Conservation (phyloP, 2,113 vertebrate species). For the Poecile atricapillus region DNA sequence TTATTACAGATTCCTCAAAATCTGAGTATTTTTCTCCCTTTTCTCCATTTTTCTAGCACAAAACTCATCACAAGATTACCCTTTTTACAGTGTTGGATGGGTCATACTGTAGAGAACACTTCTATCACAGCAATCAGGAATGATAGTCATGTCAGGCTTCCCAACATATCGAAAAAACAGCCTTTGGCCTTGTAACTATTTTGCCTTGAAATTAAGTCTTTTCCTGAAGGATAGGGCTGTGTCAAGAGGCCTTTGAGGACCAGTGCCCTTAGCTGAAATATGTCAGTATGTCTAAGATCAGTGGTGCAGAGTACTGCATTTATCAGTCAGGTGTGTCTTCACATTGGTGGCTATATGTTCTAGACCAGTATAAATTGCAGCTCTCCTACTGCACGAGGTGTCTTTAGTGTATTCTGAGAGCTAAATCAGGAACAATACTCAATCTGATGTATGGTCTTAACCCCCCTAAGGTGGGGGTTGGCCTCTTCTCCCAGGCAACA, state of each 20-base stretch:
- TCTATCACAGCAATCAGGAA: background rate
- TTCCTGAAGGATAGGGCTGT: background rate
- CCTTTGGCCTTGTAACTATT: background rate
- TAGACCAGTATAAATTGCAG: background rate
- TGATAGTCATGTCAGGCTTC: fast-evolving
- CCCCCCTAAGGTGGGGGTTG: fast-evolving
- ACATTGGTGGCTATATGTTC: fast-evolving
- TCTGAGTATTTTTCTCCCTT: background rate
- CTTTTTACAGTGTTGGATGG: background rate
- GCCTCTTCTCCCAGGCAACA: background rate
- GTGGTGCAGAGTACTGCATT: background rate
- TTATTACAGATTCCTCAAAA: background rate
- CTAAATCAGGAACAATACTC: background rate
- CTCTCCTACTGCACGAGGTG: background rate
- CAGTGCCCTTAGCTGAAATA: background rate
- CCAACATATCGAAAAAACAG: background rate
- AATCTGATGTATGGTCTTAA: too few relatives aligned
- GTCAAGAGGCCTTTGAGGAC: fast-evolving
- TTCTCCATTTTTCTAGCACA: background rate
- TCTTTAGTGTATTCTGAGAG: background rate
- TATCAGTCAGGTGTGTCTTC: background rate
- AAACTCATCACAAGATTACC: background rate
- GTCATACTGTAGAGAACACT: background rate
- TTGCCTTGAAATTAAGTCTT: background rate
- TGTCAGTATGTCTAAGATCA: background rate